A percentile compares a stretch with the other conserved stretches of the same genome.
Conservation (phyloP, 2,113 vertebrate genomes). For the Bombycilla garrulus region DNA sequence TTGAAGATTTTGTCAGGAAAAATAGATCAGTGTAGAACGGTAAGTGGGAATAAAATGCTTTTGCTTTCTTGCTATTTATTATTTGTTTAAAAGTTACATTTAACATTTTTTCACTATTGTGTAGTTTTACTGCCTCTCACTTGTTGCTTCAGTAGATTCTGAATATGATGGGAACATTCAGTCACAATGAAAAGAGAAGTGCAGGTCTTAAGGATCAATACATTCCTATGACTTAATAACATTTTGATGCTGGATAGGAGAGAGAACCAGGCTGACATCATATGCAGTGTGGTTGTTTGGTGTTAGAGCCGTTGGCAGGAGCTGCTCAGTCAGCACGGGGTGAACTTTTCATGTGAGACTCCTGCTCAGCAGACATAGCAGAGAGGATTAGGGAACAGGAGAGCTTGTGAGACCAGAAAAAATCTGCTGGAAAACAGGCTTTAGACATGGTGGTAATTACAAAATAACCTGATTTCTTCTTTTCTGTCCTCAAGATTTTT, state of each 20-base stretch:
- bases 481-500: slow-evolving; percentile 82
- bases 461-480: neutral
- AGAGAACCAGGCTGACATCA: neutral
- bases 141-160: neutral
- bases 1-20: slow-evolving; percentile 93
- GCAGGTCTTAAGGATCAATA: neutral
- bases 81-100: neutral
- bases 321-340: neutral
- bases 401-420: neutral
- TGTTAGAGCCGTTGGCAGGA: neutral
- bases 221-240: neutral
- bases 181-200: neutral
- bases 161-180: neutral
- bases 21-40: slow-evolving; percentile 91
- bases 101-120: neutral
- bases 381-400: neutral
- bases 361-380: neutral
- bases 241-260: neutral
- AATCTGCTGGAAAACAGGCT: neutral
- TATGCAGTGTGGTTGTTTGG: neutral
- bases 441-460: neutral
- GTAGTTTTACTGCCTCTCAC: neutral
- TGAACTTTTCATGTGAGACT: accelerated
- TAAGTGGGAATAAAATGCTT: slow-evolving; percentile 64
- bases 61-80: neutral